Conservation (phyloP, 2,888 invertebrate genomes). For the Monochamus alternatus region DNA sequence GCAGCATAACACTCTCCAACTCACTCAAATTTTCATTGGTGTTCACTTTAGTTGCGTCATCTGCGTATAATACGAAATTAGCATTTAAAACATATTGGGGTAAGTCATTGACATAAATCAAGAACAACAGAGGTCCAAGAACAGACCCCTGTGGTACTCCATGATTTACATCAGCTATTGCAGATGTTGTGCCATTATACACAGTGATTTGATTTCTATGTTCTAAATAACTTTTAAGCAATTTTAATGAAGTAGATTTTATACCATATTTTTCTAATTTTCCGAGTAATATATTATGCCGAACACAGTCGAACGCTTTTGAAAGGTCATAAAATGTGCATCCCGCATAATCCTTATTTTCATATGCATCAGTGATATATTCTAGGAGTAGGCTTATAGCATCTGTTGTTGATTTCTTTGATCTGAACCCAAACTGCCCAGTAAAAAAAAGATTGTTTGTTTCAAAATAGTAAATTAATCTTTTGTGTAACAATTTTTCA, state of each 20-base stretch:
- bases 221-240: neutral
- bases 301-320: conserved; percentile 12
- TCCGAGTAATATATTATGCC: neutral
- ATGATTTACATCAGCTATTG: neutral
- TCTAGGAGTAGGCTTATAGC: neutral
- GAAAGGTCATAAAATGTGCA: conserved; percentile 16
- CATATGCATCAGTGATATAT: conserved; percentile 3
- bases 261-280: neutral
- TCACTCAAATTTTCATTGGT: conserved; percentile 5
- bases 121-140: neutral
- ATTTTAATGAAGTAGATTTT: neutral
- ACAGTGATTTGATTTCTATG: conserved; percentile 8
- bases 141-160: conserved; percentile 6
- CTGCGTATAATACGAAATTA: conserved; percentile 3
- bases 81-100: neutral
- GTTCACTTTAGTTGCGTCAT: conserved; percentile 17
- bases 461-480: neutral
- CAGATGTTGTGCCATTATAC: neutral
- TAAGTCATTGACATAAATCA: conserved; percentile 6
- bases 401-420: conserved; percentile 1
- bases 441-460: neutral
- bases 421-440: conserved; percentile 10
- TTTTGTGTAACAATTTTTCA: conserved; percentile 4
- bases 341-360: conserved; percentile 6
- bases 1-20: neutral